A percentile compares a stretch with the other conserved stretches of the same genome.
Conservation (phyloP, 1,140 invertebrate species). For the Atta cephalotes region DNA sequence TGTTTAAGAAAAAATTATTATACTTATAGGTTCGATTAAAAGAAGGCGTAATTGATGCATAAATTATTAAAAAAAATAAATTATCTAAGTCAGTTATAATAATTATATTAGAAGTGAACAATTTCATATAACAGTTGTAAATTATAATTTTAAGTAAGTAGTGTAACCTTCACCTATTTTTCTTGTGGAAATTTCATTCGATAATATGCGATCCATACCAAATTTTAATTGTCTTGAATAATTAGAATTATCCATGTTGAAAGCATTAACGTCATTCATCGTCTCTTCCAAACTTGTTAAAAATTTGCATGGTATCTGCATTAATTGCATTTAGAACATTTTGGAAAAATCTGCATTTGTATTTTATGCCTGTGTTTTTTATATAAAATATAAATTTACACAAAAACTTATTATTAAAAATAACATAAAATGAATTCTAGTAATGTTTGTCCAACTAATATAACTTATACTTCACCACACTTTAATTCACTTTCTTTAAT, state of each 20-base stretch:
- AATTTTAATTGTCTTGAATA: constrained; percentile 83
- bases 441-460: neutral
- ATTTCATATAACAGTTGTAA: constrained; percentile 6
- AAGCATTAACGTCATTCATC: constrained; percentile 62
- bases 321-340: constrained; percentile 1
- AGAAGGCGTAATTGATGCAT: neutral
- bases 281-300: constrained; percentile 1
- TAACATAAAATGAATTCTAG: neutral
- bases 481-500: constrained; percentile 9
- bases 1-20: neutral
- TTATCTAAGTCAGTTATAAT: neutral
- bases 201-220: constrained; percentile 86
- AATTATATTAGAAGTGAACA: constrained; percentile 13
- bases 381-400: neutral
- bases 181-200: constrained; percentile 77
- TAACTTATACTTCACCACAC: constrained; percentile 4
- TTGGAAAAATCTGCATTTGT: neutral
- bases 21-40: neutral
- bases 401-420: constrained; percentile 1
- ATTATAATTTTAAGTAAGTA: neutral
- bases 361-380: neutral
- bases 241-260: constrained; percentile 59
- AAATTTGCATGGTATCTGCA: neutral
- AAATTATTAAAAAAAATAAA: neutral
- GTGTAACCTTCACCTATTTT: constrained; percentile 71